Evolutionary conservation across 2,113 vertebrate species (phyloP).

Genomic region (Planiliza haematocheilus): DNA sequence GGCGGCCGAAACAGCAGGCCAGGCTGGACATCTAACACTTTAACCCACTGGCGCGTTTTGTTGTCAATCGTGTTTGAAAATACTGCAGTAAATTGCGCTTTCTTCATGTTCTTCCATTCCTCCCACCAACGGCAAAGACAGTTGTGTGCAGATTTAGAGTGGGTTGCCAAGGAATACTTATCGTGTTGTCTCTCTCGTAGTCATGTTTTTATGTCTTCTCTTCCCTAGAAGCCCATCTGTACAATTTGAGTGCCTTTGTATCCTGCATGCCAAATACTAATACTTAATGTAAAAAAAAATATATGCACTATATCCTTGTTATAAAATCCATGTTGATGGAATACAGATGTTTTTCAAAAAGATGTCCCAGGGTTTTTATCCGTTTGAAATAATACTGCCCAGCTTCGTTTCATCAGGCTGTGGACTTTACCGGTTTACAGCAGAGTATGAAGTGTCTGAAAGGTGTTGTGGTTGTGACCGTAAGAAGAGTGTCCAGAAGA

Average conservation of each 20-base stretch:
- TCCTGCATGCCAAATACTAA: constrained; percentile 75
- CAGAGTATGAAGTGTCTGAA: no score
- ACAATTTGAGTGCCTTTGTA: constrained; percentile 76
- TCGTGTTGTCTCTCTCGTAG: constrained; percentile 48
- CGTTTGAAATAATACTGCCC: background rate
- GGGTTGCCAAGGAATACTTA: constrained; percentile 31
- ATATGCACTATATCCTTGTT: constrained; percentile 60
- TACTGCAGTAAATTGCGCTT: constrained; percentile 45
- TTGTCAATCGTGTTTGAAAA: constrained; percentile 30
- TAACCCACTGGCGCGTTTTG: background rate
- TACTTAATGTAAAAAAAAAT: constrained; percentile 56
- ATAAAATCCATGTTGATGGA: constrained; percentile 57
- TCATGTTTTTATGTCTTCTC: constrained; percentile 45
- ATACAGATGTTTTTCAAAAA: constrained; percentile 67
- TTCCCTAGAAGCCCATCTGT: constrained; percentile 58
- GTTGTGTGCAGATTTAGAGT: constrained; percentile 17
- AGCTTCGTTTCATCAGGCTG: no score
- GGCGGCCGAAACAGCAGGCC: constrained; percentile 68
- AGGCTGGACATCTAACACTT: constrained; percentile 51
- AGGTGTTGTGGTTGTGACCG: no score
- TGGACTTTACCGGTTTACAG: no score
- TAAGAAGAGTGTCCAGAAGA: no score
- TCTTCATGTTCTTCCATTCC: constrained; percentile 28
- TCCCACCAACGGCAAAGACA: constrained; percentile 15
- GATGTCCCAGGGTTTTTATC: background rate